These are phyloP conservation scores for Pyrgilauda ruficollis DNA, from an alignment of 2,113 vertebrate genomes.

Conservation along the genomic window DNA sequence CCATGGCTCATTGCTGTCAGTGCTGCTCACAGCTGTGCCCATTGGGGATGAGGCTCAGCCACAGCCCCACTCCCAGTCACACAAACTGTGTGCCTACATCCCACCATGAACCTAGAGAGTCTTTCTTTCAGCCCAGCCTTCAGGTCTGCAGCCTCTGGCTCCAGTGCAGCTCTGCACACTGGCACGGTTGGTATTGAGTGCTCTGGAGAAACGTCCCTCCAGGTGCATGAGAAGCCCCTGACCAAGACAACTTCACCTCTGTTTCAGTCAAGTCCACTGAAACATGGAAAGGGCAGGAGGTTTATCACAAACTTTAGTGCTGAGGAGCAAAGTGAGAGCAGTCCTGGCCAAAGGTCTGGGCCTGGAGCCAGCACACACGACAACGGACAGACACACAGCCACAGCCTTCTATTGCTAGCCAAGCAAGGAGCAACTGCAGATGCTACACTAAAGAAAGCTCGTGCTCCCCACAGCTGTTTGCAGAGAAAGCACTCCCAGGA, in stretches of 20 bases:
- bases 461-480: not conserved
- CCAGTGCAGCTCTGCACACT: not conserved
- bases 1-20: not conserved
- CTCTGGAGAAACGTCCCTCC: not conserved
- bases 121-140: not conserved
- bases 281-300: not conserved
- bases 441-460: slow-evolving; percentile 35
- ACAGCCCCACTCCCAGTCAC: not conserved
- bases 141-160: not conserved
- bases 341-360: not conserved
- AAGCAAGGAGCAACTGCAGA: not conserved
- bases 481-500: not conserved
- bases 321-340: not conserved
- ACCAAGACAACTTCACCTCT: not conserved
- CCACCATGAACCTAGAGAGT: not conserved
- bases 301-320: not conserved
- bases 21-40: not conserved
- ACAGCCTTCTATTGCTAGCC: not conserved
- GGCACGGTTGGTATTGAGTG: not conserved
- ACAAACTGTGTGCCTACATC: not conserved
- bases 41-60: not conserved
- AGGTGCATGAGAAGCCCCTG: not conserved
- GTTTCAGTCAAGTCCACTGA: not conserved
- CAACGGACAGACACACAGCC: not conserved
- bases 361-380: not conserved